Evolutionary conservation across 2,888 invertebrate genomes (phyloP).

Genomic region (Autographa gamma): DNA sequence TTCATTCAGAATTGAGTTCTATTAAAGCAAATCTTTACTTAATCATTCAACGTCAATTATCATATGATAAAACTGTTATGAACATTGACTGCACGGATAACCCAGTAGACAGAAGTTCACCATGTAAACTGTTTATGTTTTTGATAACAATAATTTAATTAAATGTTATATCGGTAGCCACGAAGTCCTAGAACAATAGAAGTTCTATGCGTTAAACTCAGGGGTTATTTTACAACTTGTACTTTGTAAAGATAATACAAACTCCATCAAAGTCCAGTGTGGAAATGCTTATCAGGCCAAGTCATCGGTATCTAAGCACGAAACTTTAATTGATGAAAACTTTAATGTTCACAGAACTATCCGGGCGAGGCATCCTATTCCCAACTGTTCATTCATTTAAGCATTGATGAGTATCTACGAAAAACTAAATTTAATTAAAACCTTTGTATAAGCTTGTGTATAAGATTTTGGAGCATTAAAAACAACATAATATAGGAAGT

Average conservation of each 20-base stretch:
- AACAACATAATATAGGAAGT: too few relatives aligned
- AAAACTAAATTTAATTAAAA: too few relatives aligned
- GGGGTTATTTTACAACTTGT: conserved; percentile 41
- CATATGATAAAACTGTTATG: too few relatives aligned
- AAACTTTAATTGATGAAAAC: conserved; percentile 52
- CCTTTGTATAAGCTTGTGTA: too few relatives aligned
- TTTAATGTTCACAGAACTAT: conserved; percentile 19
- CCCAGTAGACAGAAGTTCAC: too few relatives aligned
- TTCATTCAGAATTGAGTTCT: too few relatives aligned
- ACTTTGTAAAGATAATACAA: conserved; percentile 56
- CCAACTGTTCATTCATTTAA: neutral
- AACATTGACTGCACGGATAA: too few relatives aligned
- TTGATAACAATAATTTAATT: neutral
- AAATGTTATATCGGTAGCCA: conserved; percentile 18
- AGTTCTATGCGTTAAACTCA: conserved; percentile 32
- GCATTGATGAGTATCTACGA: neutral
- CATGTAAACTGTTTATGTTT: too few relatives aligned
- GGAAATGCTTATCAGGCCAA: conserved; percentile 45
- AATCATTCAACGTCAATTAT: too few relatives aligned
- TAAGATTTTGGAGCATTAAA: too few relatives aligned
- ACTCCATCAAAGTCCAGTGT: conserved; percentile 49
- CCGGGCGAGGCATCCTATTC: neutral
- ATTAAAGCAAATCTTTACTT: too few relatives aligned
- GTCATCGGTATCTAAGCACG: conserved; percentile 38
- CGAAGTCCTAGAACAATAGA: conserved; percentile 31